A percentile compares a stretch with the other conserved stretches of the same genome.
Conservation (phyloP, 2,113 vertebrate species). For the Colius striatus region DNA sequence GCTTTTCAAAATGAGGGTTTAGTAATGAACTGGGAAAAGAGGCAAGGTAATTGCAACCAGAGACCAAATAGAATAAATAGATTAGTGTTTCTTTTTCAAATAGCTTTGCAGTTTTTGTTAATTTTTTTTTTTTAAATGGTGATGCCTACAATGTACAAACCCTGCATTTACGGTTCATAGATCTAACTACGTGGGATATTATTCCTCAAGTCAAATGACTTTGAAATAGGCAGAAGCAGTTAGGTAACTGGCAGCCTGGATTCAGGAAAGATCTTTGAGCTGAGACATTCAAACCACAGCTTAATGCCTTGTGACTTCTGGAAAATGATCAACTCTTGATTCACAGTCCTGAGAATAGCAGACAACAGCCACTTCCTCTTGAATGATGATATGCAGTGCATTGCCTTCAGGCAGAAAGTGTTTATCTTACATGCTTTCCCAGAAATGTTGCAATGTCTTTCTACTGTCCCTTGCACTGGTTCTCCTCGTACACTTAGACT, state of each 20-base stretch:
- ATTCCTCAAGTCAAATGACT: background rate
- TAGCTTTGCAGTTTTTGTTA: background rate
- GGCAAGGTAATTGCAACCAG: background rate
- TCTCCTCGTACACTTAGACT: background rate
- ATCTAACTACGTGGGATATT: background rate
- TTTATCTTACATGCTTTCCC: background rate
- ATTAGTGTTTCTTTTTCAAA: background rate
- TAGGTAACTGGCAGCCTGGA: background rate
- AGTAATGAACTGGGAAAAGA: background rate
- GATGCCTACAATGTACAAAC: background rate
- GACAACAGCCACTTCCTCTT: conserved; percentile 30
- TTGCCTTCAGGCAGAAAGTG: background rate
- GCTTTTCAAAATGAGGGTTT: background rate
- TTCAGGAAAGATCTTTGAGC: background rate
- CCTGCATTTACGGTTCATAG: background rate
- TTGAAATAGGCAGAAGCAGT: background rate
- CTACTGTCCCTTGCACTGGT: background rate
- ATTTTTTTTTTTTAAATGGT: too few species aligned
- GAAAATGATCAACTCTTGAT: conserved; percentile 20
- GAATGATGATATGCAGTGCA: rapidly evolving
- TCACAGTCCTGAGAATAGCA: background rate
- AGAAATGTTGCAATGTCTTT: background rate
- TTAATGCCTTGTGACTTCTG: conserved; percentile 24
- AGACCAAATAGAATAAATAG: background rate
- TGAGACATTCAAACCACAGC: background rate